Evolutionary conservation across 30 jellyfish, hydroid and myxozoan species (phyloP), one percentile per base, ranked within the genome.

Genomic region (Aurelia sp.): DNA sequence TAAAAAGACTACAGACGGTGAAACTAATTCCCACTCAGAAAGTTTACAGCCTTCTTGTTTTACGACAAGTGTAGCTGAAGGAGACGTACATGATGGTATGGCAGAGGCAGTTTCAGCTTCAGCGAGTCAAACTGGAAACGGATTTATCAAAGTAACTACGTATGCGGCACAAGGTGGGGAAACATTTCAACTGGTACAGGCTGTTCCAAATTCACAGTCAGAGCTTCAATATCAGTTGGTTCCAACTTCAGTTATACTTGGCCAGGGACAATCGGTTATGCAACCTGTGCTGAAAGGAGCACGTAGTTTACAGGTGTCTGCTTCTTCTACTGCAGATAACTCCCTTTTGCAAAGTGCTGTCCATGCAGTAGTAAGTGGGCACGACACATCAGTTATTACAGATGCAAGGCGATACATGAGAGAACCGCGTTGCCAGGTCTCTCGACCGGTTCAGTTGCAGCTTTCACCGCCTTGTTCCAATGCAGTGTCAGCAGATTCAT

Each of bases 161-260:
- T 87, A 86, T 74, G 96, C 98, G 9, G 48, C 97, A 12, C 97
- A 68, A 31, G 86, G 78, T 30, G 97, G 97, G 5, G 90, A 86
- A 60, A 86, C 98, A 8, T 94, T 87, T 73, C 98, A 94, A 67
- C 80, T 94, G 61, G 90, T 94, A 8, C 97, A 94, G 67, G 91
- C 97, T 9, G 92, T 94, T 15, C 97, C 98, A 12, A 80, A 79
- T 35, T 2, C 76, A 58, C 88, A 74, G 27, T 52, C 81, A 10
- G 76, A 71, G n/a, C 76, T 81, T 35, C 90, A 75, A 74, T 86
- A 87, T 63, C 96, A 92, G 16, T 38, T 81, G 21, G 63, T 76
- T 5, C 96, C 91, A 44, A 76, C 66, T 62, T 70, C 93, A 27
- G 80, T 84, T 30, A 64, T 84, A 17, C 67, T 84, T 31, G 88